These are phyloP conservation scores for Listronotus oregonensis DNA, from an alignment of 1,140 invertebrate genomes.

Conservation along the genomic window DNA sequence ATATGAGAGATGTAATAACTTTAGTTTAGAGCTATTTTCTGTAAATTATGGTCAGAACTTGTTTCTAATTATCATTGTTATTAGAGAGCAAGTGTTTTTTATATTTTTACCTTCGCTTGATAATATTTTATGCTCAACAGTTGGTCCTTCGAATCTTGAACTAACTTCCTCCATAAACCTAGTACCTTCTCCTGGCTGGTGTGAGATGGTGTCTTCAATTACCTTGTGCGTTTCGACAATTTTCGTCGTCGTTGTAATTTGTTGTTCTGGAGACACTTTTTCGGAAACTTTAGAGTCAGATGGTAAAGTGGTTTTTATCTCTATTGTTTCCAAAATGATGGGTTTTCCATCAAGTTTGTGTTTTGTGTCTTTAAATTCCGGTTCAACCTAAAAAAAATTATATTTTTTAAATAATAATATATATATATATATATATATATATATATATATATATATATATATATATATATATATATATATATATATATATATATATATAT, in stretches of 20 bases:
- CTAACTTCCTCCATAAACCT: slow-evolving; percentile 57
- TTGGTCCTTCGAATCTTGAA: slow-evolving; percentile 53
- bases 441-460: background rate
- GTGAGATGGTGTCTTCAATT: slow-evolving; percentile 22
- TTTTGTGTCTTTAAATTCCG: slow-evolving; percentile 4
- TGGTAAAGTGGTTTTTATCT: slow-evolving; percentile 45
- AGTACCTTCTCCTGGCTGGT: slow-evolving; percentile 50
- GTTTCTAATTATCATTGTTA: too few relatives aligned
- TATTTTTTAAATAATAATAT: too few relatives aligned
- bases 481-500: too few relatives aligned
- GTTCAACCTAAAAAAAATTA: slow-evolving; percentile 11
- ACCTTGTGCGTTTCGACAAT: slow-evolving; percentile 32
- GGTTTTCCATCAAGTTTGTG: slow-evolving; percentile 22
- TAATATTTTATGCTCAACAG: slow-evolving; percentile 31
- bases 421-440: background rate
- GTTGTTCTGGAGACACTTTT: slow-evolving; percentile 21
- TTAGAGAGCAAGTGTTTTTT: too few relatives aligned
- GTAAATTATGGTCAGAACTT: too few relatives aligned
- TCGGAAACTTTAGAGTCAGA: slow-evolving; percentile 31
- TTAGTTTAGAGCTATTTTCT: too few relatives aligned
- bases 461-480: too few relatives aligned
- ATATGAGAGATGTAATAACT: too few relatives aligned
- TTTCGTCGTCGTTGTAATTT: slow-evolving; percentile 30
- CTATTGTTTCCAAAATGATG: slow-evolving; percentile 42
- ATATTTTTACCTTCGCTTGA: slow-evolving; percentile 1